Evolutionary conservation across 2,113 vertebrate species (phyloP).

Genomic region (Neomonachus schauinslandi): DNA sequence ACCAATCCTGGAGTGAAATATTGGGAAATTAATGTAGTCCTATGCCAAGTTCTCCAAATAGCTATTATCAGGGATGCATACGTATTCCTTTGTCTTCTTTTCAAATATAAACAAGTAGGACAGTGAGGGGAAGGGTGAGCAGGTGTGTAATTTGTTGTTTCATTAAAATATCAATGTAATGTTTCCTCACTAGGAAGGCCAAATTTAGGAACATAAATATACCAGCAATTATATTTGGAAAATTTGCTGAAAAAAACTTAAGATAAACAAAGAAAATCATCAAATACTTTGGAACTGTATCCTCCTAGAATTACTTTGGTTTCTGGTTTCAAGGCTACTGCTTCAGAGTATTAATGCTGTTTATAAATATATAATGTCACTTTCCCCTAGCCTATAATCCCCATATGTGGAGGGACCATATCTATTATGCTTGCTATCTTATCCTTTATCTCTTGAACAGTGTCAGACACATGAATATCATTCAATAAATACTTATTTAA

Average conservation of each 20-base stretch:
- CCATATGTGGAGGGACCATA: not conserved
- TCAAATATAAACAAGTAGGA: not conserved
- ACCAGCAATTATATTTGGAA: not conserved
- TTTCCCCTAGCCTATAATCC: not conserved
- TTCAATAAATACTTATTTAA: not conserved
- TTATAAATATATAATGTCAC: not conserved
- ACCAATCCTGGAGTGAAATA: not conserved
- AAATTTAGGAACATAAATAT: not conserved
- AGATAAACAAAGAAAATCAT: not conserved
- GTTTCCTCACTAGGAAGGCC: not conserved
- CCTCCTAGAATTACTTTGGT: not conserved
- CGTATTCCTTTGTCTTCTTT: not conserved
- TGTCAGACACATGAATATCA: not conserved
- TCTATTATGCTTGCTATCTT: not conserved
- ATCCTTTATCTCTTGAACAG: not conserved
- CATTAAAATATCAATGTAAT: not conserved
- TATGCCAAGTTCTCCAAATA: not conserved
- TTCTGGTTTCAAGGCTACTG: not conserved
- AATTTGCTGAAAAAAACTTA: not conserved
- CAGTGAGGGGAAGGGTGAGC: not conserved
- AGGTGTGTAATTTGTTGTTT: not conserved
- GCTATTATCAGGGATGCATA: not conserved
- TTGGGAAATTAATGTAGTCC: not conserved
- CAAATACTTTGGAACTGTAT: not conserved
- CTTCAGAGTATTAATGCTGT: not conserved